Base-by-base conservation (phyloP, 2,797 vertebrate genomes). In the Eutrigla gurnardus region DNA sequence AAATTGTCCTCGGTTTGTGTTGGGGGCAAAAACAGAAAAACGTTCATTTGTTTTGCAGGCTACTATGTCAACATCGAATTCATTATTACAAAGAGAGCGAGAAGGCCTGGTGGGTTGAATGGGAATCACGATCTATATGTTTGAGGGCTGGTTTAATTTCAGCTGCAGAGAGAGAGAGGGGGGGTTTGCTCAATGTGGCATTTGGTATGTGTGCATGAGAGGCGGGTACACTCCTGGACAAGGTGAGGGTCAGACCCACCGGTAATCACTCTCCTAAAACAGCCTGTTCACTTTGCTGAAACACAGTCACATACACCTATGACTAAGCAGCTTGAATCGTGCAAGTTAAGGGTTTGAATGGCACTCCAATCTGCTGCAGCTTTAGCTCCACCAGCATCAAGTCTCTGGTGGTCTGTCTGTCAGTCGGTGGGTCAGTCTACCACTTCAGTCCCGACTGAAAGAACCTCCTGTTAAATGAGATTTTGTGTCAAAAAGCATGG, bases 131-230 rank as follows among this genome's bases (percentile, higher is more conserved):
- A 82, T 74, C 52, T 75, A 13, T 78, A 52, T 55, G 49, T 82
- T 68, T 78, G 66, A 87, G 60, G 70, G 73, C 65, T 65, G 82
- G 54, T 75, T 57, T 70, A 57, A 79, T 80, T 86, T 74, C 79
- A 77, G 58, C 73, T 75, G 68, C 53, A 18, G 59, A 59, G 57
- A 78, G 35, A 40, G 25, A 25, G 25, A 2, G 25, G 25, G 25
- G 55, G 65, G 49, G 59, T 58, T 83, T 70, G 49, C 90, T 89
- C 90, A 86, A 25, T n/a, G n/a, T n/a, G n/a, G n/a, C n/a, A 88
- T 86, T 82, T 89, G 75, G 88, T 76, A 72, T 5, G 6, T 59
- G 54, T 73, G 36, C 46, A 12, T 58, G 50, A 76, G 77, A 66
- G 47, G 40, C 9, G 47, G 73, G 36, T 43, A 37, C 67, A 32